Conservation (phyloP, 1,140 invertebrate species). For the Xylocopa sonorina region DNA sequence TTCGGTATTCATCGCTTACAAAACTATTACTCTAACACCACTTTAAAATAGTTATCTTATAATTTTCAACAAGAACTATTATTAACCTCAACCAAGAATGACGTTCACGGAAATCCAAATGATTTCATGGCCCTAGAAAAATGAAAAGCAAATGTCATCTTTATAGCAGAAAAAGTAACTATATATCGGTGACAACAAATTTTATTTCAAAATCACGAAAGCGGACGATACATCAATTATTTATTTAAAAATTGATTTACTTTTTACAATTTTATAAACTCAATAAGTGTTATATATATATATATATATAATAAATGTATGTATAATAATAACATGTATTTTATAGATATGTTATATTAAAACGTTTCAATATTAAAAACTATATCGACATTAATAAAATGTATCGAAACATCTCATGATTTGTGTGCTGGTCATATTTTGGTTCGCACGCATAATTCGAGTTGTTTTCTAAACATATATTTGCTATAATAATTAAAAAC, state of each 20-base stretch:
- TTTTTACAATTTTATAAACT: neutral
- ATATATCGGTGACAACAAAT: neutral
- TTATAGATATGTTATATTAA: neutral
- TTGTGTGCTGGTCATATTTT: neutral
- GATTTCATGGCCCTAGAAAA: slow-evolving; percentile 47
- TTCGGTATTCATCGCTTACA: slow-evolving; percentile 52
- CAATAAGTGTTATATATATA: no score
- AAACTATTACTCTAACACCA: neutral
- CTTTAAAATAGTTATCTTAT: slow-evolving; percentile 29
- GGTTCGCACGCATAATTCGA: neutral
- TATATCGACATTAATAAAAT: neutral
- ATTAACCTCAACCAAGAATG: slow-evolving; percentile 62
- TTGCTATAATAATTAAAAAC: neutral
- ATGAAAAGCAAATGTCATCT: slow-evolving; percentile 41
- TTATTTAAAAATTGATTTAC: no score
- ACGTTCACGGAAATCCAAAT: slow-evolving; percentile 61
- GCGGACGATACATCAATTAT: neutral
- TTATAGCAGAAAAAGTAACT: slow-evolving; percentile 18
- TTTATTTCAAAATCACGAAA: neutral
- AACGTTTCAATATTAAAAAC: neutral
- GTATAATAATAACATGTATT: neutral
- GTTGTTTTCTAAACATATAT: neutral
- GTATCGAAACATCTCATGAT: neutral
- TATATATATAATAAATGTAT: no score
- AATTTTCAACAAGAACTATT: slow-evolving; percentile 41